Percentiles rank a stretch among this genome's conserved stretches.
Evolutionary conservation across 2,888 invertebrate species (phyloP).

Genomic region (Mystacides longicornis): DNA sequence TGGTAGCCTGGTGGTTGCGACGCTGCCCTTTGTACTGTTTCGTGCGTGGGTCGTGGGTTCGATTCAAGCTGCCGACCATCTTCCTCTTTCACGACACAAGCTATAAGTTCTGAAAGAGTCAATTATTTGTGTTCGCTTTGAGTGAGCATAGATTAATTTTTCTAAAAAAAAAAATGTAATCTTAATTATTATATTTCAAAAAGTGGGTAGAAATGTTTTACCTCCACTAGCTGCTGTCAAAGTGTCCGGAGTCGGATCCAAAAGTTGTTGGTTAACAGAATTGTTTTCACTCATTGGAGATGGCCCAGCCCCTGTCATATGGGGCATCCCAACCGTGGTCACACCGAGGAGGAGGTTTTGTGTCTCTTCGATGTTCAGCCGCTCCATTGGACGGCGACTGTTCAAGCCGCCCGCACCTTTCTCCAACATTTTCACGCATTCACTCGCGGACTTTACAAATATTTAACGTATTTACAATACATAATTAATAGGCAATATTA

Average conservation of each 20-base stretch:
- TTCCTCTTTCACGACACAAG: too few species aligned
- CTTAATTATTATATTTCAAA: too few species aligned
- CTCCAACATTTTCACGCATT: constrained; percentile 19
- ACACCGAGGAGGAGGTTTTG: constrained; percentile 20
- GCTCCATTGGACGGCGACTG: constrained; percentile 23
- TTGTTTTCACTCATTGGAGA: constrained; percentile 23
- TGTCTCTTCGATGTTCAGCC: constrained; percentile 24
- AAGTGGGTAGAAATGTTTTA: too few species aligned
- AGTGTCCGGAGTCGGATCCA: constrained; percentile 25
- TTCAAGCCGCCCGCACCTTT: constrained; percentile 21
- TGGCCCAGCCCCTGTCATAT: constrained; percentile 18
- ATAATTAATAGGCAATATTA: too few species aligned
- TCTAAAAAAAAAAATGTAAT: not conserved
- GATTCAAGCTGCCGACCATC: too few species aligned
- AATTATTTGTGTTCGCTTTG: too few species aligned
- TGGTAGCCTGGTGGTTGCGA: too few species aligned
- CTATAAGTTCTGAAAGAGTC: too few species aligned
- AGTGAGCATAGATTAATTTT: too few species aligned
- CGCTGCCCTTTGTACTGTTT: too few species aligned
- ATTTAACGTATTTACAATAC: too few species aligned
- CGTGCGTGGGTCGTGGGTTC: too few species aligned
- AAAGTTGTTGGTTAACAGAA: constrained; percentile 21
- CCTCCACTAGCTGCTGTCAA: constrained; percentile 24
- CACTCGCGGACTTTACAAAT: not conserved
- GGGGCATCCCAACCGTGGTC: constrained; percentile 3